Base-by-base conservation (phyloP, 2,797 vertebrate species). In the Eremophila alpestris region DNA sequence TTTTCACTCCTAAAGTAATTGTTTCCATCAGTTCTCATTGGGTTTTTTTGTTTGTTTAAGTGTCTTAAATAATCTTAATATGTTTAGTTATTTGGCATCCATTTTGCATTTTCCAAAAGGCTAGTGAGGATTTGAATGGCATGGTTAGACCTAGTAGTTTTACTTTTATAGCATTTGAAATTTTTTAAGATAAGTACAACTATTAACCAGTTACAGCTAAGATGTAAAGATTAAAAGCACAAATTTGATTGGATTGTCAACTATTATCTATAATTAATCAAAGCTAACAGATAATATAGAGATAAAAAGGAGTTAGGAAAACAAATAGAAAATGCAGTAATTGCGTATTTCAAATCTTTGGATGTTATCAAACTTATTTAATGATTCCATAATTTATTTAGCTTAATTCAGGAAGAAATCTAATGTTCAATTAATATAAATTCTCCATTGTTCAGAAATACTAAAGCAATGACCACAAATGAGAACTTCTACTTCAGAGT, bases 361-460 rank as follows among this genome's bases (percentile, higher is more conserved):
- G 56, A 62, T 77, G 20, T 46, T 83, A 32, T 67, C 52, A 74
- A 75, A 77, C 3, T 74, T 36, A 63, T 79, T 90, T 73, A 88
- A 91, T 91, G 94, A 89, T 80, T 77, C 40, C 54, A 9, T 63
- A 10, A 43, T 60, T 81, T 82, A 87, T 89, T 93, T 95, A 84
- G n/a, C 32, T 91, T 67, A 87, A 86, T 91, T 73, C 30, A 82
- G 30, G 49, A 56, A 77, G 10, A 18, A 87, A 89, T 71, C 29
- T 84, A 16, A 88, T 68, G 17, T 73, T 83, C 54, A 91, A 0
- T 69, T n/a, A 9, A 17, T 55, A 40, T 20, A 87, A 92, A 82
- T 94, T 89, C 60, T 90, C 45, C 26, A 40, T 59, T 60, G 20
- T 43, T 58, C 56, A 84, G 56, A 93, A 80, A 71, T 67, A 70